Evolutionary conservation across 1,140 invertebrate species (phyloP).

Genomic region (Periplaneta americana): DNA sequence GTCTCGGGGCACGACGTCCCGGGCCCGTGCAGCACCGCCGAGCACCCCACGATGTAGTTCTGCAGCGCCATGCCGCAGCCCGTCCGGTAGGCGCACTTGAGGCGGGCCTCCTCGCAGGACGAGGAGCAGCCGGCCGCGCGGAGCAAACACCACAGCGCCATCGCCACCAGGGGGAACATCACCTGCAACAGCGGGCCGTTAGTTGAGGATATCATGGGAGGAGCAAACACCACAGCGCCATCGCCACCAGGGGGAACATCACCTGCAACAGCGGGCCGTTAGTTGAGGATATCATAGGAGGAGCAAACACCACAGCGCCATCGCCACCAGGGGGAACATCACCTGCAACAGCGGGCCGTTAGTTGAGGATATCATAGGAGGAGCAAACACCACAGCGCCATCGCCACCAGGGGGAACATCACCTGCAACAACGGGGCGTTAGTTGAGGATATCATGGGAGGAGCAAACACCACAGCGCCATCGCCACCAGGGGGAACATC

Average conservation of each 20-base stretch:
- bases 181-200: background rate
- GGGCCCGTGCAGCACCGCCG: slow-evolving; percentile 48
- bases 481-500: too few relatives aligned
- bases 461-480: too few relatives aligned
- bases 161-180: slow-evolving; percentile 6
- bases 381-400: too few relatives aligned
- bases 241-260: too few relatives aligned
- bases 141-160: slow-evolving; percentile 13
- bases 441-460: too few relatives aligned
- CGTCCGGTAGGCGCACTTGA: slow-evolving; percentile 62
- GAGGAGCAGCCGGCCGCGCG: slow-evolving; percentile 29
- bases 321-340: slow-evolving; percentile 8
- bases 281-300: slow-evolving; percentile 24
- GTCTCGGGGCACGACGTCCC: slow-evolving; percentile 54
- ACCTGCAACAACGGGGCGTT: too few relatives aligned
- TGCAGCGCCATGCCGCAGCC: slow-evolving; percentile 68
- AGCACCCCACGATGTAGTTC: slow-evolving; percentile 67
- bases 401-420: too few relatives aligned
- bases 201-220: too few relatives aligned
- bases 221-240: too few relatives aligned
- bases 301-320: slow-evolving; percentile 13
- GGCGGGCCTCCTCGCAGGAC: slow-evolving; percentile 59
- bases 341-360: too few relatives aligned
- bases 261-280: too few relatives aligned
- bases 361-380: too few relatives aligned